Conservation (phyloP, 2,888 invertebrate species). For the Drosophila infuscata region DNA sequence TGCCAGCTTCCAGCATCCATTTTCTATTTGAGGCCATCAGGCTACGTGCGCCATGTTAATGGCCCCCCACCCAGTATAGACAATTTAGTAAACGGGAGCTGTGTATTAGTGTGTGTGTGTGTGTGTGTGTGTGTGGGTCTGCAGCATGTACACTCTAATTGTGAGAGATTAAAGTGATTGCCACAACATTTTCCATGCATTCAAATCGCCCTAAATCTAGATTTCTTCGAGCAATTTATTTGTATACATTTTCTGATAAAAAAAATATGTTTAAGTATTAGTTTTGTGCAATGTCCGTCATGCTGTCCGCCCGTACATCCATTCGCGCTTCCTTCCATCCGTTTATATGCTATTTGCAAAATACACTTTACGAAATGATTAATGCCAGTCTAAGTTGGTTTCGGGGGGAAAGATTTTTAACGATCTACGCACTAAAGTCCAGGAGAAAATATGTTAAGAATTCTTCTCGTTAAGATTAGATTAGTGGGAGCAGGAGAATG, state of each 20-base stretch:
- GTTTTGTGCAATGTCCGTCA: neutral
- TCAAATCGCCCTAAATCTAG: neutral
- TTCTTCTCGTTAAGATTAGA: neutral
- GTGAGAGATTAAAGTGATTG: constrained; percentile 7
- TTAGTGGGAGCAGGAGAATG: neutral
- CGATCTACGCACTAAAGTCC: neutral
- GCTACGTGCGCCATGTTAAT: constrained; percentile 65
- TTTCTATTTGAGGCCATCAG: constrained; percentile 23
- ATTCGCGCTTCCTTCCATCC: neutral
- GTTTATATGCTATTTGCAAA: neutral
- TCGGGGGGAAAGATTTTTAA: neutral
- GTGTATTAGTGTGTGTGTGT: neutral
- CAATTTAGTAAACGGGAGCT: constrained; percentile 12
- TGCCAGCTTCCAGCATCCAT: constrained; percentile 19
- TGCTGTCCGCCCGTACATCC: neutral
- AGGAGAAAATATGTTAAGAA: neutral
- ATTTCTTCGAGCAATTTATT: neutral
- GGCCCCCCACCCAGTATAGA: constrained; percentile 32
- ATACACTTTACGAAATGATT: neutral
- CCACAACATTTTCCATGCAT: constrained; percentile 7
- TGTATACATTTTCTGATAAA: neutral
- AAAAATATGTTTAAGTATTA: neutral
- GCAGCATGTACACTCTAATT: constrained; percentile 11
- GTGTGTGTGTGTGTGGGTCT: constrained; percentile 14
- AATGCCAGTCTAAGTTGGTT: neutral